Evolutionary conservation across 2,888 invertebrate genomes (phyloP).

Genomic region (Muschampia plurimacula): DNA sequence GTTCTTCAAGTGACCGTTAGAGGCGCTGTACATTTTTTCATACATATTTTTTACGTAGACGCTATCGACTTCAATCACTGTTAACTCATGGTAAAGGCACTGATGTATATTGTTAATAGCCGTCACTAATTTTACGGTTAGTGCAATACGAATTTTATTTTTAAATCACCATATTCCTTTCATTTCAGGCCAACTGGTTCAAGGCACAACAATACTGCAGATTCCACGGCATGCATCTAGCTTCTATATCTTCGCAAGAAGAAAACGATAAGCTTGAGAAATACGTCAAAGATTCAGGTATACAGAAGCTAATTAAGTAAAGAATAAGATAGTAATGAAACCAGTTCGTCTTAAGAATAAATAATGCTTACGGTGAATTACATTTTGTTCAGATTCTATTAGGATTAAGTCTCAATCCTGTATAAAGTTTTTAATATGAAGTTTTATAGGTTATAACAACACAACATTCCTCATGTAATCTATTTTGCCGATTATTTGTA

Average conservation of each 20-base stretch:
- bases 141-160: slow-evolving; percentile 4
- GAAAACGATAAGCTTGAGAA: slow-evolving; percentile 96
- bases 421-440: neutral
- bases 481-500: neutral
- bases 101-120: no score
- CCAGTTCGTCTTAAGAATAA: no score
- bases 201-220: slow-evolving; percentile 96
- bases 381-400: neutral
- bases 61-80: no score
- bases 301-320: neutral
- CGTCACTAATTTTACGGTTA: slow-evolving; percentile 1
- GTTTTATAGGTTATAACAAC: neutral
- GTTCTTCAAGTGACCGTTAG: no score
- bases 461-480: neutral
- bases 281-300: slow-evolving; percentile 95
- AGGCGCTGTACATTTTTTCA: no score
- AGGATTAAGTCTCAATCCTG: neutral
- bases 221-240: slow-evolving; percentile 97
- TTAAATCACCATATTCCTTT: slow-evolving; percentile 17
- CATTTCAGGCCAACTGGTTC: slow-evolving; percentile 95
- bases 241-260: slow-evolving; percentile 95
- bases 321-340: no score
- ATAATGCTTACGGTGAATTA: no score
- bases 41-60: no score
- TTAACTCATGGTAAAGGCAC: no score